Conservation (phyloP, 2,888 invertebrate species). For the Dromius quadrimaculatus region DNA sequence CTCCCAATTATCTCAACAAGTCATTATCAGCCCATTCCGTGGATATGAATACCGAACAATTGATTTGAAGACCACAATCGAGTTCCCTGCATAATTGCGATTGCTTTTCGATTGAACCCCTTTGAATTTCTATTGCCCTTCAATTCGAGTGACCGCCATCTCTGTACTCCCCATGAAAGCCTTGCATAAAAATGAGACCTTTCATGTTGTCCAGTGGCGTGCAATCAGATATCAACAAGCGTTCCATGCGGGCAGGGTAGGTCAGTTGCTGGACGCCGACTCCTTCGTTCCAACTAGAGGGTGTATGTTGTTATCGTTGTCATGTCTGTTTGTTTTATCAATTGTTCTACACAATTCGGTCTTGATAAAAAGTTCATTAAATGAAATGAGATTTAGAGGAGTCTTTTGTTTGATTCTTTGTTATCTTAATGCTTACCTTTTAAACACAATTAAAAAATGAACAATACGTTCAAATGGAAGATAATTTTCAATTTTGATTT, state of each 20-base stretch:
- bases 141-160: slow-evolving; percentile 19
- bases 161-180: slow-evolving; percentile 18
- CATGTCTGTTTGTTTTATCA: slow-evolving; percentile 31
- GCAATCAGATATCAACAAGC: slow-evolving; percentile 35
- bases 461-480: not conserved
- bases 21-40: not conserved
- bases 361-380: slow-evolving; percentile 45
- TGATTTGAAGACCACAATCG: slow-evolving; percentile 26
- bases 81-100: not conserved
- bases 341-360: slow-evolving; percentile 35
- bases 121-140: slow-evolving; percentile 34
- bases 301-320: slow-evolving; percentile 5
- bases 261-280: slow-evolving; percentile 5
- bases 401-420: slow-evolving; percentile 34
- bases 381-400: slow-evolving; percentile 36
- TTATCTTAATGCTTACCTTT: slow-evolving; percentile 36
- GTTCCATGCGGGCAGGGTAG: slow-evolving; percentile 35
- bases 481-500: not conserved
- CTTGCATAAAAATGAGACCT: slow-evolving; percentile 36
- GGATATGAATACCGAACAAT: not conserved
- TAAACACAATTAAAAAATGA: slow-evolving; percentile 13
- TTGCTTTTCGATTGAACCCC: slow-evolving; percentile 32
- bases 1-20: not conserved
- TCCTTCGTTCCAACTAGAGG: not conserved
- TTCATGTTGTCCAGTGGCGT: slow-evolving; percentile 47